Percentiles rank a stretch among this genome's conserved stretches.
phyloP scores from a whole-genome alignment of 2,888 invertebrate species.

The Drosophila subquinaria region DNA sequence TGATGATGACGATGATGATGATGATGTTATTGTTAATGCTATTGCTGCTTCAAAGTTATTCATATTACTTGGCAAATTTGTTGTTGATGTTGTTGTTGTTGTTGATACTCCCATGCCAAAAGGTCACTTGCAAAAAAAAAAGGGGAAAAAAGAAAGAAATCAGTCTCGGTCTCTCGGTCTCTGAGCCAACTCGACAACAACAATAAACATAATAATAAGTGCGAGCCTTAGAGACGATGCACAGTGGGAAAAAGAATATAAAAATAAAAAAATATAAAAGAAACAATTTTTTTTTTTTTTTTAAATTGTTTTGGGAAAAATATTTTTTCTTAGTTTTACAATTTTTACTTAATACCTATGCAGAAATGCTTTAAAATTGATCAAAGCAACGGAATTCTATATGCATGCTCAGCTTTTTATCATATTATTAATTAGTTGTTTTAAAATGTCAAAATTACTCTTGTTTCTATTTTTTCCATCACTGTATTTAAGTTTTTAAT shows the following conservation, averaged over 20 bases:
- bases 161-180: conserved; percentile 23
- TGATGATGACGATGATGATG: conserved; percentile 9
- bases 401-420: too few species aligned
- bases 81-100: conserved; percentile 12
- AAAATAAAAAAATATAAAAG: too few species aligned
- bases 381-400: too few species aligned
- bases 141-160: conserved; percentile 20
- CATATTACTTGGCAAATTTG: conserved; percentile 59
- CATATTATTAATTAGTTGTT: too few species aligned
- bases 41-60: conserved; percentile 37
- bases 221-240: conserved; percentile 33
- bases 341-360: too few species aligned
- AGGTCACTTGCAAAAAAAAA: conserved; percentile 61
- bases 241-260: neutral
- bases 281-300: too few species aligned
- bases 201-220: conserved; percentile 56
- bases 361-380: too few species aligned
- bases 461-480: too few species aligned
- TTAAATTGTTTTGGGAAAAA: too few species aligned
- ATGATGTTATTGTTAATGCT: conserved; percentile 34
- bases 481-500: too few species aligned
- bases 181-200: conserved; percentile 28
- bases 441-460: too few species aligned
- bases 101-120: conserved; percentile 57
- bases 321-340: too few species aligned